These are phyloP conservation scores for Meloidogyne chitwoodi DNA, from an alignment of 1,140 invertebrate species.

Conservation along the genomic window DNA sequence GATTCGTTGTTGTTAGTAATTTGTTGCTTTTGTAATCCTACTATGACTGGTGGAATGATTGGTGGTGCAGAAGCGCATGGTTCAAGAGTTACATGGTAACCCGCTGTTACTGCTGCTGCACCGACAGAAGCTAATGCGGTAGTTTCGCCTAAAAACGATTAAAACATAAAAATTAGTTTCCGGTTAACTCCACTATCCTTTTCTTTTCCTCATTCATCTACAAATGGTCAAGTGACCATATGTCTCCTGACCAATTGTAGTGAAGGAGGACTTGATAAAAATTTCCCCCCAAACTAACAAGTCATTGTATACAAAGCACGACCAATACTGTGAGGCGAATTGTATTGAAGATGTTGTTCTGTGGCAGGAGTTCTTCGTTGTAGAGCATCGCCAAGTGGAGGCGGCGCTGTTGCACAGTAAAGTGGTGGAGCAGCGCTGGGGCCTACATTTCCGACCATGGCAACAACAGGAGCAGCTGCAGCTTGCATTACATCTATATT, in stretches of 20 bases:
- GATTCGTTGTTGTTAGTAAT: not conserved
- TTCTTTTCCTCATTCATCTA: no score
- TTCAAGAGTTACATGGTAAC: conserved; percentile 23
- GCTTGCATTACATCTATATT: conserved; percentile 3
- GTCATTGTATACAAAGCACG: conserved; percentile 28
- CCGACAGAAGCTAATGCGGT: conserved; percentile 9
- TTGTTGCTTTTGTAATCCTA: not conserved
- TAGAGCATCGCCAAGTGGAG: not conserved
- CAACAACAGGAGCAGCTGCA: not conserved
- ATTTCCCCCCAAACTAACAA: not conserved
- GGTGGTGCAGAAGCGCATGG: conserved; percentile 14
- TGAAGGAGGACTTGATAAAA: no score
- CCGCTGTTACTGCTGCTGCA: conserved; percentile 27
- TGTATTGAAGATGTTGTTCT: not conserved
- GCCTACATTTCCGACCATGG: not conserved
- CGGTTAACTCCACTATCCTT: no score
- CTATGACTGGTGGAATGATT: not conserved
- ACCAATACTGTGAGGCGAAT: not conserved
- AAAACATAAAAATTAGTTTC: no score
- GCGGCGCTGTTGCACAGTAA: not conserved
- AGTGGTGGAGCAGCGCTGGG: not conserved
- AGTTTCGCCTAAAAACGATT: conserved; percentile 8
- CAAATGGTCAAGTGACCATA: no score
- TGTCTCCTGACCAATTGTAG: no score
- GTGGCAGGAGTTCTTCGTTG: not conserved